Evolutionary conservation across 2,888 invertebrate species (phyloP).

Genomic region (Peribatodes rhomboidaria): DNA sequence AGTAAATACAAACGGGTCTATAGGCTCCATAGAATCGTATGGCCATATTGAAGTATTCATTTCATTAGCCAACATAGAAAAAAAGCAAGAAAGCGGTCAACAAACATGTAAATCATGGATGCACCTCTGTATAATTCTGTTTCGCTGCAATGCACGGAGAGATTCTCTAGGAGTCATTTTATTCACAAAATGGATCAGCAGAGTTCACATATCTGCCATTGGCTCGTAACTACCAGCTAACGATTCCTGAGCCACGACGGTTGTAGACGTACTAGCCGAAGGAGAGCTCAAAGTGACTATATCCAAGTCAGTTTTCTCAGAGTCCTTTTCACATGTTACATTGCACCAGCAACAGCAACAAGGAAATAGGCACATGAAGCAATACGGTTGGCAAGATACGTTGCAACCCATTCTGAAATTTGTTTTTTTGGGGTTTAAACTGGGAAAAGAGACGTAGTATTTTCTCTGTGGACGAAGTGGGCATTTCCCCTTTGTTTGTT

Average conservation of each 20-base stretch:
- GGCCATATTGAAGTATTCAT: no score
- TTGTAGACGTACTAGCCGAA: conserved; percentile 21
- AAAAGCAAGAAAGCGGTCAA: neutral
- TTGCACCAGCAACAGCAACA: conserved; percentile 38
- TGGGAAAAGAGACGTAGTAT: no score
- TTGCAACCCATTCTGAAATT: conserved; percentile 33
- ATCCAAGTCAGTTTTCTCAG: conserved; percentile 6
- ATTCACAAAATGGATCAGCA: neutral
- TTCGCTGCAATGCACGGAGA: neutral
- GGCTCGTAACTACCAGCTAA: conserved; percentile 14
- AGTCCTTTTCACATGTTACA: conserved; percentile 21
- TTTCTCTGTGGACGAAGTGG: no score
- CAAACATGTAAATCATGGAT: neutral
- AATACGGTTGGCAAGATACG: conserved; percentile 34
- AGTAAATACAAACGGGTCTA: neutral
- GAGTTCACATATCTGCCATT: neutral
- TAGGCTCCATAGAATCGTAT: no score
- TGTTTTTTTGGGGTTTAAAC: neutral
- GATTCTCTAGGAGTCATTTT: neutral
- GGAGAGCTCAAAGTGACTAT: conserved; percentile 1
- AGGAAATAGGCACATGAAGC: conserved; percentile 30
- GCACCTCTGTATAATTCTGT: neutral
- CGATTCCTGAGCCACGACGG: conserved; percentile 10
- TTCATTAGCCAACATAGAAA: neutral
- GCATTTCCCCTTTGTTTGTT: neutral